A percentile compares a stretch with the other conserved stretches of the same genome.
These are phyloP conservation scores for Caenorhabditis angaria DNA, from an alignment of 2,888 invertebrate genomes.

Conservation along the genomic window DNA sequence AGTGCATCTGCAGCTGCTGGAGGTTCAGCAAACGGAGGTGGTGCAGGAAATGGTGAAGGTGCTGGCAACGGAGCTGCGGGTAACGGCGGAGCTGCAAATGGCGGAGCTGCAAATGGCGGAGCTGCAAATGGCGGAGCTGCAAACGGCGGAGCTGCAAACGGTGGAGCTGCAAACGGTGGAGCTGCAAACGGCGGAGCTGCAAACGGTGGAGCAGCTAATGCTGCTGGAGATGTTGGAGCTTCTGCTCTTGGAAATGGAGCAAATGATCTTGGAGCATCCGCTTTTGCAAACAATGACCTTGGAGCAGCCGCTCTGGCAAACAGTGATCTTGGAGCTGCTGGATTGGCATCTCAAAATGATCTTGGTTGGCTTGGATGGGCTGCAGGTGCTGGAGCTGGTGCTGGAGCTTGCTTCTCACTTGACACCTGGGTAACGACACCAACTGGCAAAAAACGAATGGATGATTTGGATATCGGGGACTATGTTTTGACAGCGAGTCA, in stretches of 20 bases:
- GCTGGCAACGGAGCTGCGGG: constrained; percentile 17
- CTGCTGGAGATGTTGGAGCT: constrained; percentile 9
- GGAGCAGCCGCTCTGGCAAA: not conserved
- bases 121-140: not conserved
- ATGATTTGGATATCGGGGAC: constrained; percentile 45
- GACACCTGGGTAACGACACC: constrained; percentile 57
- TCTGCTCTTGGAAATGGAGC: constrained; percentile 5
- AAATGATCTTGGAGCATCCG: constrained; percentile 5
- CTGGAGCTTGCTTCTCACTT: constrained; percentile 47
- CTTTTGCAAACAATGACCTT: constrained; percentile 1
- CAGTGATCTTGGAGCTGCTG: no score
- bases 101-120: not conserved
- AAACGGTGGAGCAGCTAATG: constrained; percentile 11
- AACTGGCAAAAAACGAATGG: constrained; percentile 49
- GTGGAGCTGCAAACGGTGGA: not conserved
- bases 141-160: constrained; percentile 6
- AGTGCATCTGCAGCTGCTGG: constrained; percentile 21
- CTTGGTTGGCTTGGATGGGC: not conserved
- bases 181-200: constrained; percentile 6
- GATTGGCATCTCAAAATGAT: not conserved
- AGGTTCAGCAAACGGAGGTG: constrained; percentile 11
- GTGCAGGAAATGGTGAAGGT: constrained; percentile 16
- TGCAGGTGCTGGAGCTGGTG: constrained; percentile 18
- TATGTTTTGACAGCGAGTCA: constrained; percentile 45
- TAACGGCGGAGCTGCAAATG: constrained; percentile 14